Evolutionary conservation across 1,140 invertebrate genomes (phyloP).

Genomic region (Brachionus koreanus): DNA sequence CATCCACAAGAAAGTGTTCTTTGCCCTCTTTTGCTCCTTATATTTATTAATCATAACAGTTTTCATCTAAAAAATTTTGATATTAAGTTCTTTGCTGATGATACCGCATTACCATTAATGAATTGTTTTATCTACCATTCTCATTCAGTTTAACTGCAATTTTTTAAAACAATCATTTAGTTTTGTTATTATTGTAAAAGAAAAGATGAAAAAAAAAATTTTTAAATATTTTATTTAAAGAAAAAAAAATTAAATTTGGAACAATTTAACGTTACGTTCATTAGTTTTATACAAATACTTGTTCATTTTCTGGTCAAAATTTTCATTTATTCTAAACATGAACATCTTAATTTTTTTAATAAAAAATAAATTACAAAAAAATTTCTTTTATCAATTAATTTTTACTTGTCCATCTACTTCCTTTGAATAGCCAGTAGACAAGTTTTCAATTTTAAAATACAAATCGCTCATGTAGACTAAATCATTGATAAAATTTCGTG

Average conservation of each 20-base stretch:
- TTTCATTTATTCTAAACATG: neutral
- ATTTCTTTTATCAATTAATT: neutral
- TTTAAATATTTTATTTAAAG: neutral
- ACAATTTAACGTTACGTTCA: slow-evolving; percentile 34
- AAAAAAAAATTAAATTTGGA: neutral
- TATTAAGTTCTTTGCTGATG: too few species aligned
- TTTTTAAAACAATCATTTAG: too few species aligned
- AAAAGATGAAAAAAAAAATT: too few species aligned
- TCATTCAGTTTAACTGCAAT: too few species aligned
- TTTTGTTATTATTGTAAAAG: too few species aligned
- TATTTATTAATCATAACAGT: too few species aligned
- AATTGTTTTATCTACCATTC: too few species aligned
- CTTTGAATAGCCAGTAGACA: slow-evolving; percentile 30
- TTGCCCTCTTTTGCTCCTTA: too few species aligned
- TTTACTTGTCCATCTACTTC: slow-evolving; percentile 38
- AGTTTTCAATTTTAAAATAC: neutral
- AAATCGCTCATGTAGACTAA: slow-evolving; percentile 11
- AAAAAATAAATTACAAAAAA: neutral
- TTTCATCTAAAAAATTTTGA: too few species aligned
- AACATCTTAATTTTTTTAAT: neutral
- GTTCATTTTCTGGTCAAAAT: neutral
- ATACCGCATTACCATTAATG: too few species aligned
- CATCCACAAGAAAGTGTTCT: too few species aligned
- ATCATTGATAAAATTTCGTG: slow-evolving; percentile 1
- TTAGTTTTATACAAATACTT: slow-evolving; percentile 33